phyloP scores from a whole-genome alignment of 2,113 vertebrate genomes.

The Lucifuga dentata region DNA sequence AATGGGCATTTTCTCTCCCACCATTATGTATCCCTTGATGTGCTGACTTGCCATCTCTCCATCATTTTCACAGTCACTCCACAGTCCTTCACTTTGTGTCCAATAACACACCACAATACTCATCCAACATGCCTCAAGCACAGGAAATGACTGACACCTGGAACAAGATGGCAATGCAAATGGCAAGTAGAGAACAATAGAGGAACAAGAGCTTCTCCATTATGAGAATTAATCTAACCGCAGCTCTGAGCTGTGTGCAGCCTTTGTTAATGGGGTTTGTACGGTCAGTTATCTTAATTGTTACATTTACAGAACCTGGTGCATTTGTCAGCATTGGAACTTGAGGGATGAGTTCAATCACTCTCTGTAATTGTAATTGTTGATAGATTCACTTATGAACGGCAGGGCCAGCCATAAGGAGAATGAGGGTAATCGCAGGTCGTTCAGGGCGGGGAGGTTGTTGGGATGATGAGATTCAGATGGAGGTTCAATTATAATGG shows the following conservation, averaged over 20 bases:
- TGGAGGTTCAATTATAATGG: constrained; percentile 16
- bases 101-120: constrained; percentile 19
- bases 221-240: constrained; percentile 82
- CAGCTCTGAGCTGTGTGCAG: constrained; percentile 64
- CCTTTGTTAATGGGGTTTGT: constrained; percentile 82
- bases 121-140: constrained; percentile 12
- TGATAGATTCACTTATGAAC: constrained; percentile 74
- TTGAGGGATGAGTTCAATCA: constrained; percentile 77
- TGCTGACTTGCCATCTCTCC: no score
- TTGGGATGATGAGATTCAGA: constrained; percentile 36
- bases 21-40: no score
- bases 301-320: constrained; percentile 79
- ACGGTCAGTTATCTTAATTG: constrained; percentile 86
- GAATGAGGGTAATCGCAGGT: constrained; percentile 63
- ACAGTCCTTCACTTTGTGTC: constrained; percentile 24
- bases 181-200: constrained; percentile 74
- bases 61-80: neutral
- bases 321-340: constrained; percentile 74
- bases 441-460: constrained; percentile 9
- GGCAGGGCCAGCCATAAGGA: constrained; percentile 49
- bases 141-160: constrained; percentile 50
- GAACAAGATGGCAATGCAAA: constrained; percentile 44
- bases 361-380: constrained; percentile 79
- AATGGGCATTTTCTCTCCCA: neutral
- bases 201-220: constrained; percentile 76